phyloP scores from a whole-genome alignment of 2,797 vertebrate genomes.

The Acipenser oxyrinchus region DNA sequence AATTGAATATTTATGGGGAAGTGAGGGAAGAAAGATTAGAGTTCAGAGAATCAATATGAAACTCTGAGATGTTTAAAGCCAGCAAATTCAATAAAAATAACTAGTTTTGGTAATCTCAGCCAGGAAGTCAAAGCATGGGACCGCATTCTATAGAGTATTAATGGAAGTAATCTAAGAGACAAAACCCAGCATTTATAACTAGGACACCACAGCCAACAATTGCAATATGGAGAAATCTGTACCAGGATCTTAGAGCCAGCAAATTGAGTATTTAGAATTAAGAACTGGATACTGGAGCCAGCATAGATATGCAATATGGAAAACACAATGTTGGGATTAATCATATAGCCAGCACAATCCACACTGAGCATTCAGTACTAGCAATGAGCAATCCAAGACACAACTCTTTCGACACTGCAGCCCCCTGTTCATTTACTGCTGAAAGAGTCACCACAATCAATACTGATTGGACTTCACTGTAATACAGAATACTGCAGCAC shows the following conservation, averaged over 20 bases:
- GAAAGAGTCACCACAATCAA: too few species aligned
- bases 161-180: background rate
- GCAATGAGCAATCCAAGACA: too few species aligned
- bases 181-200: background rate
- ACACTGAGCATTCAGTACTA: background rate
- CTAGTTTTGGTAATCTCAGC: conserved; percentile 6
- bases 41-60: conserved; percentile 19
- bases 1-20: conserved; percentile 8
- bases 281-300: background rate
- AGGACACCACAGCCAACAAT: background rate
- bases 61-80: conserved; percentile 7
- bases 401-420: too few species aligned
- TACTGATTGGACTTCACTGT: too few species aligned
- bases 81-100: conserved; percentile 13
- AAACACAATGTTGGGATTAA: conserved; percentile 7
- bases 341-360: conserved; percentile 2
- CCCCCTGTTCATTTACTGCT: too few species aligned
- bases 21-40: conserved; percentile 17
- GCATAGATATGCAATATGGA: conserved; percentile 6
- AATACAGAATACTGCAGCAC: too few species aligned
- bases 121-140: conserved; percentile 1
- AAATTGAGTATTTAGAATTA: conserved; percentile 13
- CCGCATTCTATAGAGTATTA: background rate
- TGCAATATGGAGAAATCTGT: background rate
- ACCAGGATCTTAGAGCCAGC: conserved; percentile 5